A percentile compares a stretch with the other conserved stretches of the same genome.
phyloP scores from a whole-genome alignment of 2,888 invertebrate genomes.

The Melieria picta region DNA sequence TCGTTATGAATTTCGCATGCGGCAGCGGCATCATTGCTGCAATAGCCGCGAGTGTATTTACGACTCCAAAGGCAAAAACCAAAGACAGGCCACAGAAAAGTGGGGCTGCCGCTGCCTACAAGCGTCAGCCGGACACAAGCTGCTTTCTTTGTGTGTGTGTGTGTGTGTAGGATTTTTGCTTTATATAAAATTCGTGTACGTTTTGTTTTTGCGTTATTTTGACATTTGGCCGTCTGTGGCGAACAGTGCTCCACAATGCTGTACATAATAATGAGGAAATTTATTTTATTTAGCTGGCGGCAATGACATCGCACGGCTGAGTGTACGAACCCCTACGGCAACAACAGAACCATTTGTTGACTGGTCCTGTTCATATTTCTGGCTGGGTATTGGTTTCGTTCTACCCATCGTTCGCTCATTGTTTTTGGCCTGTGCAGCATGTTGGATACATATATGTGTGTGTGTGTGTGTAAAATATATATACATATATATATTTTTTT shows the following conservation, averaged over 20 bases:
- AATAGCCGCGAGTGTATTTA: slow-evolving; percentile 26
- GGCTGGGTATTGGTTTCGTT: background rate
- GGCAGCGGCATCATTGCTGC: slow-evolving; percentile 41
- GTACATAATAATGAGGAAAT: slow-evolving; percentile 42
- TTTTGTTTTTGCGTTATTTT: slow-evolving; percentile 3
- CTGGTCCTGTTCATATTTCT: slow-evolving; percentile 16
- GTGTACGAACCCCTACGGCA: slow-evolving; percentile 14
- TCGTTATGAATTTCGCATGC: slow-evolving; percentile 32
- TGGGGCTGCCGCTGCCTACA: background rate
- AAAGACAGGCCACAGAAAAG: background rate
- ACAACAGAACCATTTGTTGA: slow-evolving; percentile 12
- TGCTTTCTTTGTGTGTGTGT: slow-evolving; percentile 5
- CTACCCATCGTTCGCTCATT: background rate
- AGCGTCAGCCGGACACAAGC: background rate
- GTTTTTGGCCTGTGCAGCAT: background rate
- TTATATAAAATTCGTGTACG: background rate
- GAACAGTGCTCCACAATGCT: background rate
- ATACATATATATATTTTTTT: no score
- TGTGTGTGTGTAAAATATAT: no score
- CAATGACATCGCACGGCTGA: slow-evolving; percentile 33
- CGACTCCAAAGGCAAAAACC: slow-evolving; percentile 18
- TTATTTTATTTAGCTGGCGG: slow-evolving; percentile 39
- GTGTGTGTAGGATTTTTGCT: background rate
- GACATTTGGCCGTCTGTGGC: slow-evolving; percentile 10
- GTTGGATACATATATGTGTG: no score